Evolutionary conservation across 23 tunicate species (phyloP).

Genomic region (Ascidia mentula): DNA sequence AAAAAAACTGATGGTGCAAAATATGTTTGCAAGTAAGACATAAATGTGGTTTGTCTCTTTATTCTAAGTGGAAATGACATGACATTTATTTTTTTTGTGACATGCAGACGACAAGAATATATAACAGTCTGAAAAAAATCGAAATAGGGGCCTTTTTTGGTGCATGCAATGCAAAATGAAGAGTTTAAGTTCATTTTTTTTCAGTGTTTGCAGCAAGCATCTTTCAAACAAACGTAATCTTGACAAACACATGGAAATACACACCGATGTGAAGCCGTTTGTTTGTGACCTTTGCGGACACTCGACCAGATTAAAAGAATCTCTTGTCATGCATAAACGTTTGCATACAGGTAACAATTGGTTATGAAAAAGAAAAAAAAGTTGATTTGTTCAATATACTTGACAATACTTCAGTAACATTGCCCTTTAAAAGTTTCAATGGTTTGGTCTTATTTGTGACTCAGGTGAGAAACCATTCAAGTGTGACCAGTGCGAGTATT

Average conservation of each 20-base stretch:
- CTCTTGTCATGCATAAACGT: constrained; percentile 81
- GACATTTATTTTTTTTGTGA: no score
- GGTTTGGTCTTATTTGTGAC: not conserved
- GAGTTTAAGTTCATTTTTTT: no score
- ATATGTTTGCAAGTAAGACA: constrained; percentile 67
- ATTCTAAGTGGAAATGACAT: no score
- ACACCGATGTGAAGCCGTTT: constrained; percentile 63
- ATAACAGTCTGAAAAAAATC: no score
- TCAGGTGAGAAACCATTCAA: constrained; percentile 95
- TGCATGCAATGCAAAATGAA: no score
- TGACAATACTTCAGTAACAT: not conserved
- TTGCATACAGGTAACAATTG: constrained; percentile 90
- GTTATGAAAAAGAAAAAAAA: not conserved
- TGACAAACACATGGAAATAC: constrained; percentile 87
- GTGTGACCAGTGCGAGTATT: constrained; percentile 71
- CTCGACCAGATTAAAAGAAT: constrained; percentile 76
- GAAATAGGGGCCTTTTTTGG: no score
- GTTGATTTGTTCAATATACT: not conserved
- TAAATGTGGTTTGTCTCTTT: no score
- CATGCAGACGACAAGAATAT: no score
- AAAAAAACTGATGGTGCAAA: constrained; percentile 30
- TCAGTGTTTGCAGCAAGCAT: constrained; percentile 63
- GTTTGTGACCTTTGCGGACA: constrained; percentile 79
- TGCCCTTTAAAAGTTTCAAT: not conserved
- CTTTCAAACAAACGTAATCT: constrained; percentile 72